Conservation (phyloP, 2,888 invertebrate species). For the Odiellus spinosus region DNA sequence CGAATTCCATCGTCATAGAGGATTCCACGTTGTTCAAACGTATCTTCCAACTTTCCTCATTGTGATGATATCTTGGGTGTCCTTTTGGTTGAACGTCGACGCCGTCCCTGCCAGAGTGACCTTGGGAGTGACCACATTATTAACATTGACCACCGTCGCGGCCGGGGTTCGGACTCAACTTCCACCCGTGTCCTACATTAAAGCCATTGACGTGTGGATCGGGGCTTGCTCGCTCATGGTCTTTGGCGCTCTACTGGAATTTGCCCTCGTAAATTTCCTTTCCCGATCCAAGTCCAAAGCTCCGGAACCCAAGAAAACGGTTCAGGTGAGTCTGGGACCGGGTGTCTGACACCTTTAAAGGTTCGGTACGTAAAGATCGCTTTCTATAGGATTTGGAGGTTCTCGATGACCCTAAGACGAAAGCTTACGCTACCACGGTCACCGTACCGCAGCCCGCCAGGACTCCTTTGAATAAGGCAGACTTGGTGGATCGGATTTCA, state of each 20-base stretch:
- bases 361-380: too few species aligned
- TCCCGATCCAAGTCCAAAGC: slow-evolving; percentile 25
- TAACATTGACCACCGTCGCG: slow-evolving; percentile 18
- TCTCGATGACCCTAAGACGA: too few species aligned
- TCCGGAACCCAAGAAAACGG: slow-evolving; percentile 1
- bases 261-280: slow-evolving; percentile 34
- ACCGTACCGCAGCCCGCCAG: too few species aligned
- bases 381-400: too few species aligned
- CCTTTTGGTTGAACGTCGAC: slow-evolving; percentile 20
- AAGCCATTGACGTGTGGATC: slow-evolving; percentile 25
- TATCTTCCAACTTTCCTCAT: slow-evolving; percentile 20
- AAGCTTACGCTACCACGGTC: too few species aligned
- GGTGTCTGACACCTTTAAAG: too few species aligned
- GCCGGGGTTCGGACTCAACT: slow-evolving; percentile 18
- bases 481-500: too few species aligned
- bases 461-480: too few species aligned
- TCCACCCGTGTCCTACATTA: slow-evolving; percentile 22
- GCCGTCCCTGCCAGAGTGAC: slow-evolving; percentile 21
- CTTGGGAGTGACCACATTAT: slow-evolving; percentile 19
- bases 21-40: slow-evolving; percentile 20
- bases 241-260: slow-evolving; percentile 34
- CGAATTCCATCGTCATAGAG: slow-evolving; percentile 16
- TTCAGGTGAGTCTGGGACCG: too few species aligned
- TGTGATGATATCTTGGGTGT: slow-evolving; percentile 21
- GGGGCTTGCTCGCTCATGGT: slow-evolving; percentile 30